phyloP scores from a whole-genome alignment of 2,888 invertebrate genomes.

The Micoletzkya japonica region DNA sequence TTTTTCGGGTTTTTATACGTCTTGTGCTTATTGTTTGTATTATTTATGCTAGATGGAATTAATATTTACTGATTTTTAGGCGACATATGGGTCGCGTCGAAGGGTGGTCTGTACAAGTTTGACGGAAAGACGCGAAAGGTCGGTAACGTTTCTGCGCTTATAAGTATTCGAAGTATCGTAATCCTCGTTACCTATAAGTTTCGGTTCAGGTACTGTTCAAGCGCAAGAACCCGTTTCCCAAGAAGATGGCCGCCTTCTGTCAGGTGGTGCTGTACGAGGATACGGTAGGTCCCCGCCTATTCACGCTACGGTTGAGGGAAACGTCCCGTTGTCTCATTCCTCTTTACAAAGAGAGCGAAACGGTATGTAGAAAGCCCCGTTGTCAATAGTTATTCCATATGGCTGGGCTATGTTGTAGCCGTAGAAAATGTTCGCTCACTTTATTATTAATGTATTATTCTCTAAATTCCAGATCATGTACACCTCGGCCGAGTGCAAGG shows the following conservation, averaged over 20 bases:
- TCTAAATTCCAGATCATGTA: conserved; percentile 52
- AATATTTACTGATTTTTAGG: background rate
- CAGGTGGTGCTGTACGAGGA: conserved; percentile 55
- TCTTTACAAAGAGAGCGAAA: background rate
- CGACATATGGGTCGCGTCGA: conserved; percentile 49
- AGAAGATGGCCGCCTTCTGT: conserved; percentile 58
- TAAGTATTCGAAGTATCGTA: no score
- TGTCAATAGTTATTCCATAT: background rate
- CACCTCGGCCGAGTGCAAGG: conserved; percentile 49
- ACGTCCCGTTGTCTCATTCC: background rate
- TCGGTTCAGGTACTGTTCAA: conserved; percentile 43
- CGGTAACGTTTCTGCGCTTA: no score
- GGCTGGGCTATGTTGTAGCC: background rate
- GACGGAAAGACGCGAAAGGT: conserved; percentile 37
- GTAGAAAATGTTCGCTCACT: background rate
- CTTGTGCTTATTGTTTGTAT: background rate
- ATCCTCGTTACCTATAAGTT: no score
- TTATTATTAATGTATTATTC: background rate
- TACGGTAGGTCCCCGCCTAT: conserved; percentile 38
- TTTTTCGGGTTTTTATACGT: conserved; percentile 12
- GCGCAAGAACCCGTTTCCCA: conserved; percentile 52
- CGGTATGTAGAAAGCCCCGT: background rate
- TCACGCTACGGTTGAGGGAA: background rate
- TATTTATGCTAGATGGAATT: no score
- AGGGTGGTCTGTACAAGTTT: conserved; percentile 61